A percentile compares a stretch with the other conserved stretches of the same genome.
Conservation (phyloP, 2,888 invertebrate species). For the Hyposoter dolosus region DNA sequence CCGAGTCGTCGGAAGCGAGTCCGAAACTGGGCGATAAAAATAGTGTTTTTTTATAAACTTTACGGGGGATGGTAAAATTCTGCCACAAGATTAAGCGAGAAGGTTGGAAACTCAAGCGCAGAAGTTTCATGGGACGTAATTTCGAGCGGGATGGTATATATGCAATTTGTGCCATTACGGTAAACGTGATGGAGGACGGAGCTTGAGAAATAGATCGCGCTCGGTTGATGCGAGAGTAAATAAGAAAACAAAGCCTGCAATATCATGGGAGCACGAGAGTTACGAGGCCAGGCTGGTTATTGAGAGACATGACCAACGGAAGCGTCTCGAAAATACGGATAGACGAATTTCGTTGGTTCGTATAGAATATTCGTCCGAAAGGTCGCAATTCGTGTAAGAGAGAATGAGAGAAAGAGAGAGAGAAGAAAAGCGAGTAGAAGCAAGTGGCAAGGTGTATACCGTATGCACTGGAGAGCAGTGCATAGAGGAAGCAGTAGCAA, state of each 20-base stretch:
- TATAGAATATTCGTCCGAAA: constrained; percentile 45
- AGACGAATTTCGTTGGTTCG: constrained; percentile 62
- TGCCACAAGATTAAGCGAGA: neutral
- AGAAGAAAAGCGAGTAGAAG: constrained; percentile 37
- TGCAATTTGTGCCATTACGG: constrained; percentile 17
- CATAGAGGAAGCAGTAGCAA: constrained; percentile 47
- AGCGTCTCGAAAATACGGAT: constrained; percentile 60
- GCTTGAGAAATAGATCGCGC: neutral
- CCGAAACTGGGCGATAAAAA: neutral
- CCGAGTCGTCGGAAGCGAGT: neutral
- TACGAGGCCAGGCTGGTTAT: constrained; percentile 30
- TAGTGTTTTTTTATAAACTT: neutral
- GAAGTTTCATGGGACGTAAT: constrained; percentile 6
- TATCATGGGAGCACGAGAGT: constrained; percentile 25
- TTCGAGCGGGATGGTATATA: neutral
- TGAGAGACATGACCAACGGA: constrained; percentile 24
- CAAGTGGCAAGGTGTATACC: neutral
- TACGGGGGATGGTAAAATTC: neutral
- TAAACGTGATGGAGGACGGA: neutral
- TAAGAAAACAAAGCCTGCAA: constrained; percentile 8
- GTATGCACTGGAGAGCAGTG: constrained; percentile 7
- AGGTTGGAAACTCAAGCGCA: constrained; percentile 4
- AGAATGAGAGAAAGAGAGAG: neutral
- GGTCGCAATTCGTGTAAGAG: constrained; percentile 42
- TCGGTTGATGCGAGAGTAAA: neutral